Percentiles rank a stretch among this genome's conserved stretches.
Evolutionary conservation across 2,888 invertebrate species (phyloP).

Genomic region (Clunio marinus): DNA sequence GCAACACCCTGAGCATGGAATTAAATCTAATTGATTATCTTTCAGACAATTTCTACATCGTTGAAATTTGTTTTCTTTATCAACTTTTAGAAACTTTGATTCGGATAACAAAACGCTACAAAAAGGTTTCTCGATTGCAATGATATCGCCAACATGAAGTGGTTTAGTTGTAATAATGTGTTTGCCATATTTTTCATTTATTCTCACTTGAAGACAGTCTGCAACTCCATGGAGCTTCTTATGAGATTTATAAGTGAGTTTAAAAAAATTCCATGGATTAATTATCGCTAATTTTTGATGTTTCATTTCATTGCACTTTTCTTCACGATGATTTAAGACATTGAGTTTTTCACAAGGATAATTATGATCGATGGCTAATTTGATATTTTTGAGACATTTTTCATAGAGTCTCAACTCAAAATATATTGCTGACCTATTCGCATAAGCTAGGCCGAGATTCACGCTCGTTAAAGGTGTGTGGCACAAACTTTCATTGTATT

Average conservation of each 20-base stretch:
- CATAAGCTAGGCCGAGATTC: constrained; percentile 7
- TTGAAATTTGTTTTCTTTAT: constrained; percentile 49
- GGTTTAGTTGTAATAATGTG: constrained; percentile 65
- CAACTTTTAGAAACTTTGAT: constrained; percentile 61
- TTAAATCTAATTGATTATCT: constrained; percentile 47
- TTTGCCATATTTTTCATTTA: constrained; percentile 60
- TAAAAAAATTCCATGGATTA: background rate
- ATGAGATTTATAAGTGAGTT: constrained; percentile 41
- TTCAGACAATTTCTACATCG: constrained; percentile 49
- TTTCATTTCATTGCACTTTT: constrained; percentile 51
- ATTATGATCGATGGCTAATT: constrained; percentile 57
- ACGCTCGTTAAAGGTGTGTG: constrained; percentile 54
- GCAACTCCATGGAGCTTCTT: constrained; percentile 59
- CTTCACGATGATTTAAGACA: constrained; percentile 60
- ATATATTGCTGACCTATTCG: constrained; percentile 68
- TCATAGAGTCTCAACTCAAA: constrained; percentile 60
- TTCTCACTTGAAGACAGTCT: constrained; percentile 58
- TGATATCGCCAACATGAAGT: constrained; percentile 53
- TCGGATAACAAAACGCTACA: constrained; percentile 73
- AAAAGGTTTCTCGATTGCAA: constrained; percentile 49
- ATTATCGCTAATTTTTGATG: background rate
- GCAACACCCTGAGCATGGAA: background rate
- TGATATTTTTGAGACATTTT: constrained; percentile 66
- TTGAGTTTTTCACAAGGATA: constrained; percentile 55
- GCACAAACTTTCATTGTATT: constrained; percentile 62